Percentiles rank a stretch among this genome's conserved stretches.
These are phyloP conservation scores for Arrhamphus sclerolepis DNA, from an alignment of 2,797 vertebrate genomes.

Conservation along the genomic window DNA sequence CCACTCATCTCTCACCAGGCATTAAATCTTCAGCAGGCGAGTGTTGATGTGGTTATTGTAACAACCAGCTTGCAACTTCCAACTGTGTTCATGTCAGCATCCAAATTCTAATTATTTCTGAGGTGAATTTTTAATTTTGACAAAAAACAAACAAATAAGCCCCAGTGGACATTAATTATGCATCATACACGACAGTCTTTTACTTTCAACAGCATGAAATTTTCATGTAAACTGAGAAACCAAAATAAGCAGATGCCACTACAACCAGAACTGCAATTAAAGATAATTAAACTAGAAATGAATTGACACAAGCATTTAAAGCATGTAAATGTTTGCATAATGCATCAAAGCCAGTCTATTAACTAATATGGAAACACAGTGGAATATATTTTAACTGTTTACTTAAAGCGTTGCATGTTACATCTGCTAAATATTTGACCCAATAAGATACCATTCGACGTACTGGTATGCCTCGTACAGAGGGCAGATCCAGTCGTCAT, in stretches of 20 bases:
- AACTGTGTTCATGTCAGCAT: constrained; percentile 1
- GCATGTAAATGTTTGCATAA: no score
- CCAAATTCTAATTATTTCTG: constrained; percentile 1
- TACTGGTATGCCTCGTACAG: no score
- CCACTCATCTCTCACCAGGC: neutral
- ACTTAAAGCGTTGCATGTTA: no score
- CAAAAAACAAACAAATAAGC: neutral
- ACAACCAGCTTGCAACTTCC: neutral
- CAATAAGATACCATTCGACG: no score
- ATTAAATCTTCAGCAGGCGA: neutral
- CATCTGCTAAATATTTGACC: no score
- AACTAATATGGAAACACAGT: no score
- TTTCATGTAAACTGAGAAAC: neutral
- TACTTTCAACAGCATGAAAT: neutral
- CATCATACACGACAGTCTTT: neutral
- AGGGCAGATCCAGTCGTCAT: no score
- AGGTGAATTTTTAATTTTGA: neutral
- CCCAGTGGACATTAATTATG: constrained; percentile 1
- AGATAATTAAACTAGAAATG: constrained; percentile 1
- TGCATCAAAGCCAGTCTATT: no score
- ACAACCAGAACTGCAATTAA: neutral
- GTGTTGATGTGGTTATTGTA: neutral
- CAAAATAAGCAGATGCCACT: neutral
- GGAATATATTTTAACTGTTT: no score
- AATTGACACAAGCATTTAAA: no score